These are phyloP conservation scores for Urechis unicinctus DNA, from an alignment of 2,888 invertebrate genomes.

Conservation along the genomic window DNA sequence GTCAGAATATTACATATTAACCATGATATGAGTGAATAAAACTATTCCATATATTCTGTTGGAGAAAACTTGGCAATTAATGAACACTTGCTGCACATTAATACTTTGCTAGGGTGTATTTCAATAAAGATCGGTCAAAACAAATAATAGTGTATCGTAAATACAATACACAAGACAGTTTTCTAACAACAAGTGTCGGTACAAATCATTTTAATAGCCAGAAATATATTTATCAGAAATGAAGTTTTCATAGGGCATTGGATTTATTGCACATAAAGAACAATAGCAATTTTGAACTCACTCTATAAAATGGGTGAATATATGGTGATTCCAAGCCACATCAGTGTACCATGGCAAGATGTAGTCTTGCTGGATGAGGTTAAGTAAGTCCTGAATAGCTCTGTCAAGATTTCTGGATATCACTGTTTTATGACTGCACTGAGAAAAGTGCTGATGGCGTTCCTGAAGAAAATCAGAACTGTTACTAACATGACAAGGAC, in stretches of 20 bases:
- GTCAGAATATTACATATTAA: neutral
- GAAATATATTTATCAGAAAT: too few relatives aligned
- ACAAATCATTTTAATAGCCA: too few relatives aligned
- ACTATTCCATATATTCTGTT: too few relatives aligned
- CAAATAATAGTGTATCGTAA: too few relatives aligned
- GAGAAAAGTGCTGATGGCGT: neutral
- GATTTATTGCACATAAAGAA: neutral
- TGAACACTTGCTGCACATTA: too few relatives aligned
- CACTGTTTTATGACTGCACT: slow-evolving; percentile 23
- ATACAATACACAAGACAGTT: neutral
- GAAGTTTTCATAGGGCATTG: neutral
- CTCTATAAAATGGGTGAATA: slow-evolving; percentile 48
- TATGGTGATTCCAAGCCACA: slow-evolving; percentile 62
- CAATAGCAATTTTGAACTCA: slow-evolving; percentile 27
- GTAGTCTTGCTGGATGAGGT: slow-evolving; percentile 73
- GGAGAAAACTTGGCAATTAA: too few relatives aligned
- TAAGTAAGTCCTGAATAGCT: slow-evolving; percentile 74
- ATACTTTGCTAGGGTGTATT: too few relatives aligned
- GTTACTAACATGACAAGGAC: too few relatives aligned
- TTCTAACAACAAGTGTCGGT: too few relatives aligned
- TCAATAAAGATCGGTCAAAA: too few relatives aligned
- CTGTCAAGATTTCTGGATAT: slow-evolving; percentile 71
- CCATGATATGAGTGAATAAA: too few relatives aligned
- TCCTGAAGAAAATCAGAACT: slow-evolving; percentile 11
- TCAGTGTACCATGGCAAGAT: slow-evolving; percentile 69